These are phyloP conservation scores for Pongo abelii DNA, from an alignment of 2,113 vertebrate species.

Conservation along the genomic window DNA sequence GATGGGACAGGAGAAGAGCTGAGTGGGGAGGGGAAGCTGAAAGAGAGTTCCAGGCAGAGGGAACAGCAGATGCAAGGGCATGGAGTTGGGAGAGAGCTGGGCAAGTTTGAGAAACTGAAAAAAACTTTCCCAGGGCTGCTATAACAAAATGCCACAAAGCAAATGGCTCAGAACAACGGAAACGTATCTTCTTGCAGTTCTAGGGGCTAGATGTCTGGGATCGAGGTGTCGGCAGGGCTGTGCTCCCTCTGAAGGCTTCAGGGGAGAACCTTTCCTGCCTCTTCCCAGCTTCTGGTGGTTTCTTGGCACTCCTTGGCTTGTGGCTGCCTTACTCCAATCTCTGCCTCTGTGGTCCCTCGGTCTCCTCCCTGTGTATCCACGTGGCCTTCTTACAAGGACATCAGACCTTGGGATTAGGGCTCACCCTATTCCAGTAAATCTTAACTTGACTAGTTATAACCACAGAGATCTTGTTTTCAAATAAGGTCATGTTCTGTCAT, in stretches of 20 bases:
- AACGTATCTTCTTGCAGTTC: background rate
- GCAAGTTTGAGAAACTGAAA: background rate
- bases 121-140: background rate
- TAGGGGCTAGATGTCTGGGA: background rate
- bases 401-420: background rate
- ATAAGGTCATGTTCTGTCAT: background rate
- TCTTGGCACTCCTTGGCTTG: background rate
- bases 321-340: rapidly evolving
- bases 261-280: background rate
- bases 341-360: background rate
- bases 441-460: background rate
- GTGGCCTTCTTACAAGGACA: background rate
- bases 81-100: background rate
- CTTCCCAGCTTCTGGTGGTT: background rate
- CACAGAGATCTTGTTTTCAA: background rate
- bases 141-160: rapidly evolving
- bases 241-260: rapidly evolving
- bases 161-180: background rate
- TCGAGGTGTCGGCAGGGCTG: rapidly evolving
- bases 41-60: background rate
- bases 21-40: background rate
- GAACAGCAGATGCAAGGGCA: rapidly evolving
- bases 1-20: rapidly evolving
- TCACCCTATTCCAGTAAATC: background rate
- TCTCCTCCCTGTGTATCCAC: background rate